Evolutionary conservation across 2,888 invertebrate genomes (phyloP), one percentile per base, ranked within the genome.

Genomic region (Yponomeuta evonymella): DNA sequence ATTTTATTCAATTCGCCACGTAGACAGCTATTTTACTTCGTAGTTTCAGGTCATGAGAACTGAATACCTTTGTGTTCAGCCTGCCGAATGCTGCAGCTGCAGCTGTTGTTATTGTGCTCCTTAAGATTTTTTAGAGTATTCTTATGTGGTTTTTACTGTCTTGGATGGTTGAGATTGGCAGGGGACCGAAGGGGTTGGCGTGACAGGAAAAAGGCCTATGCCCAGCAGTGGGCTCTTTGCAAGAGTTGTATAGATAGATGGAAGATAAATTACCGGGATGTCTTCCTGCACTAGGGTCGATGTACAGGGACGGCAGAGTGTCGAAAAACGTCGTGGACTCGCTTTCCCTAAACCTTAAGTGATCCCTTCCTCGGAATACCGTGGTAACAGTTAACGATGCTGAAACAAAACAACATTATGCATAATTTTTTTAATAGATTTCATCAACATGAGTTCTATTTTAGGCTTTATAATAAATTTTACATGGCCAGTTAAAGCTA

Each of bases 231-330:
- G 51, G 51, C 51, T 51, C 2, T 12, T 12, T 58, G 15, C 2
- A 58, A 12, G 51, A 4, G 8, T 58, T 58, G 1, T 58, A 33
- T 33, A 33, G 33, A 4, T 33, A 36, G 36, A 67, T 36, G 48
- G 67, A 12, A 23, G 10, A 67, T 43, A 43, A 10, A 30, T n/a
- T 68, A 70, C 70, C 70, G n/a, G 70, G 65, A 48, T 70, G 36
- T 1, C n/a, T n/a, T 9, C 70, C 70, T n/a, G 70, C 70, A 1
- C 48, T 64, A 8, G 70, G 70, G 12, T 12, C 43, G 11, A 65
- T 65, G 64, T 30, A n/a, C 10, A 23, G 64, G 11, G 33, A 23
- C 15, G 64, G 64, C 23, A 48, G 36, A 6, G 29, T 1, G 12
- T 64, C 64, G 1, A 64, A 5, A 23, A 11, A 70, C 9, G 36